Evolutionary conservation across 2,113 vertebrate genomes (phyloP).

Genomic region (Cranoglanis bouderius): DNA sequence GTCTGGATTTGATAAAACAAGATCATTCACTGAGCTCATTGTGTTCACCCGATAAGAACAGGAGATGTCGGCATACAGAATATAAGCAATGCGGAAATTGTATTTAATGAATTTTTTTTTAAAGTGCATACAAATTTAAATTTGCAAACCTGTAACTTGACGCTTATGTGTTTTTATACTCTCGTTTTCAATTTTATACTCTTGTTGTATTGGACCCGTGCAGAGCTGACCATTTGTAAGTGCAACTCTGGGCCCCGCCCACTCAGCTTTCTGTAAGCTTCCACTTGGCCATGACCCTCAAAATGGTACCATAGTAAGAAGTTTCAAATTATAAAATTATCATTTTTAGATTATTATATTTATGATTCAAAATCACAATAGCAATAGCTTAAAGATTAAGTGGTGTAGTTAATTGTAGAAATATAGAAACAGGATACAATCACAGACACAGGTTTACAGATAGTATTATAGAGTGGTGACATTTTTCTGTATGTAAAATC

Average conservation of each 20-base stretch:
- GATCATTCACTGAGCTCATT: slow-evolving; percentile 9
- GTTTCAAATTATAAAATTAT: neutral
- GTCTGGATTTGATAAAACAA: slow-evolving; percentile 34
- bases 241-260: neutral
- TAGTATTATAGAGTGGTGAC: neutral
- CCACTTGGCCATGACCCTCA: neutral
- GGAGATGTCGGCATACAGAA: neutral
- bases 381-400: neutral
- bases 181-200: neutral
- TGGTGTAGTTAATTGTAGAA: too few relatives aligned
- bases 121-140: neutral
- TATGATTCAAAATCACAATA: neutral
- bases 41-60: slow-evolving; percentile 19
- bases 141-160: neutral
- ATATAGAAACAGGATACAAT: neutral
- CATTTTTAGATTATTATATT: neutral
- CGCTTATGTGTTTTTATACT: neutral
- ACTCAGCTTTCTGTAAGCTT: neutral
- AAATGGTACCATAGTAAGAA: neutral
- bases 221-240: neutral
- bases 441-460: neutral
- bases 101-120: neutral
- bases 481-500: neutral
- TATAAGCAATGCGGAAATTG: neutral
- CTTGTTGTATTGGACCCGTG: neutral